These are phyloP conservation scores for Triplophysa siluroides DNA, from an alignment of 2,113 vertebrate species.

Conservation along the genomic window DNA sequence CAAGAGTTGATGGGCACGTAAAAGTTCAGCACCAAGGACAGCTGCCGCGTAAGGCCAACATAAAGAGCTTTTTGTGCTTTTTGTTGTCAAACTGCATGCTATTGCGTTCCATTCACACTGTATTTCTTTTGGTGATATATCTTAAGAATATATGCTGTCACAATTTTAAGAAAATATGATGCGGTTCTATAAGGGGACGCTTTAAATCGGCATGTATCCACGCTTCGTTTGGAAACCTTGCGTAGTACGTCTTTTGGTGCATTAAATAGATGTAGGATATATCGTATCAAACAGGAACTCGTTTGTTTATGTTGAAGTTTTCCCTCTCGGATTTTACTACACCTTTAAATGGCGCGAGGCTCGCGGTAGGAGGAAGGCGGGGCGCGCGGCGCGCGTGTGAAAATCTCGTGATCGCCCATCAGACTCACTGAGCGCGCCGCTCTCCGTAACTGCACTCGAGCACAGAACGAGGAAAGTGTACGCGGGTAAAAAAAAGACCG, in stretches of 20 bases:
- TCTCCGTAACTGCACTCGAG: slow-evolving; percentile 63
- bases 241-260: too few species aligned
- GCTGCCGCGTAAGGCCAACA: background rate
- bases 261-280: too few species aligned
- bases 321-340: slow-evolving; percentile 24
- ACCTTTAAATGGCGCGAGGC: slow-evolving; percentile 65
- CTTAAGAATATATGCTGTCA: background rate
- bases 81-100: background rate
- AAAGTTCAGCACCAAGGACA: slow-evolving; percentile 54
- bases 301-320: background rate
- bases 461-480: slow-evolving; percentile 58
- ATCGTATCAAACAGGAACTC: background rate
- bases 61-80: too few species aligned
- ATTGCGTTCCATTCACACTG: background rate
- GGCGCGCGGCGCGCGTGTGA: slow-evolving; percentile 57
- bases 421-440: slow-evolving; percentile 54
- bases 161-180: background rate
- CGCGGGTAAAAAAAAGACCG: slow-evolving; percentile 39
- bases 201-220: background rate
- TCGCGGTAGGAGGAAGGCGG: slow-evolving; percentile 59
- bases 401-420: slow-evolving; percentile 63
- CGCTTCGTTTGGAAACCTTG: too few species aligned
- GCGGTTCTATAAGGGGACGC: background rate
- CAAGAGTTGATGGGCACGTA: too few species aligned
- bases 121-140: too few species aligned